Evolutionary conservation across 2,888 invertebrate genomes (phyloP), one percentile per base, ranked within the genome.

Genomic region (Operophtera brumata): DNA sequence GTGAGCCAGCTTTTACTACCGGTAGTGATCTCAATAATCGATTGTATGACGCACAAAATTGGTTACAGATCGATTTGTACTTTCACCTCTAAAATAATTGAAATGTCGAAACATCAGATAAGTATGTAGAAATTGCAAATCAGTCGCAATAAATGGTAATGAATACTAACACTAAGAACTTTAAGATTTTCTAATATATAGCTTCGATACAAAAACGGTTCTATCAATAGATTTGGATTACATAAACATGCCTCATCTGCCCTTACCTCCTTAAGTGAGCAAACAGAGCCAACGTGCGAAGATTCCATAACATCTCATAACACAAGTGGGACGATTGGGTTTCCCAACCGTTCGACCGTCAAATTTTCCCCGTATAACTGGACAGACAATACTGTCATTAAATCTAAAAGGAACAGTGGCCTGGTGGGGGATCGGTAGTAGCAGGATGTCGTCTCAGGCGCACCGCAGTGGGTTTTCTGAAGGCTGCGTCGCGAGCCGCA

Each of bases 401-500:
- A 69, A 67, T 70, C 59, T 62, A 77, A 76, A 82, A 83, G 84
- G 86, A 81, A 66, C 64, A 71, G 71, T 67, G 70, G 71, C 54
- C 64, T 61, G 68, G 78, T 78, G 86, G 77, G 87, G 81, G 80
- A 78, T 77, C 74, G 59, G 71, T 72, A 70, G 67, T 67, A 70
- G 72, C 86, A 86, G 88, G 89, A 86, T 80, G 76, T 76, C 73
- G 81, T 73, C 78, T 73, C 82, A 58, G 74, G 72, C 81, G 67
- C 68, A 66, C 69, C 81, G 81, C 89, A 89, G 89, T 89, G 90
- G 90, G 83, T 86, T 87, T 89, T 88, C 88, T 86, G 90, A 90
- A 89, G 90, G 90, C 90, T 89, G 87, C 76, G 85, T 78, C 84
- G 82, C 87, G 90, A 76, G 90, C 83, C 89, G 90, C 90, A 90